A percentile compares a stretch with the other conserved stretches of the same genome.
Conservation (phyloP, 2,888 invertebrate species). For the Pseudoips prasinana region DNA sequence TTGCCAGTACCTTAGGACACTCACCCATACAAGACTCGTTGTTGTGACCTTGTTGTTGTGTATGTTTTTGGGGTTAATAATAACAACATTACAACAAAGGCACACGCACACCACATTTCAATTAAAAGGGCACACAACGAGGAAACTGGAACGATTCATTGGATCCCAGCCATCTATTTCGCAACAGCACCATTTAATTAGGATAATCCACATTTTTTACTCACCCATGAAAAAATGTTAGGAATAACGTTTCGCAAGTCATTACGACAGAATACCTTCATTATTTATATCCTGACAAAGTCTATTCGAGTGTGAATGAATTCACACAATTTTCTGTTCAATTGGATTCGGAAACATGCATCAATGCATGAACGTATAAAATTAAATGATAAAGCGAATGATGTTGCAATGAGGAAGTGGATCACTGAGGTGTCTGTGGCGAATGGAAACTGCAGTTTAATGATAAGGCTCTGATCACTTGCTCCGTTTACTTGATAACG, state of each 20-base stretch:
- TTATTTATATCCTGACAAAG: background rate
- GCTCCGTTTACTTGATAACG: constrained; percentile 9
- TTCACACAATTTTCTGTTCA: constrained; percentile 4
- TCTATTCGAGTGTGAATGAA: constrained; percentile 3
- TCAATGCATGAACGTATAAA: constrained; percentile 12
- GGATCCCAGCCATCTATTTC: constrained; percentile 20
- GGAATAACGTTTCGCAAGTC: background rate
- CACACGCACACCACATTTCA: too few relatives aligned
- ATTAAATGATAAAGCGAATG: constrained; percentile 7
- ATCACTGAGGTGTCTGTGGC: constrained; percentile 17
- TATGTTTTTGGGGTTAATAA: too few relatives aligned
- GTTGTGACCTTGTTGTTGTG: too few relatives aligned
- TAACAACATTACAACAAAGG: constrained; percentile 27
- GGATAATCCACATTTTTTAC: constrained; percentile 4
- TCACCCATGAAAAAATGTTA: background rate
- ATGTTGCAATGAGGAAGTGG: constrained; percentile 15
- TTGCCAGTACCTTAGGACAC: too few relatives aligned
- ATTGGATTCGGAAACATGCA: constrained; percentile 1
- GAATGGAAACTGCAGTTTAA: constrained; percentile 20
- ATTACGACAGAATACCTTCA: constrained; percentile 2
- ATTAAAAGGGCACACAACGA: constrained; percentile 15
- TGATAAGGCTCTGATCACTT: constrained; percentile 15
- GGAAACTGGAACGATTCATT: constrained; percentile 19
- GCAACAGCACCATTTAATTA: constrained; percentile 16
- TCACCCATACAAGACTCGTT: too few relatives aligned